Evolutionary conservation across 2,888 invertebrate species (phyloP).

Genomic region (Periphyllus acericola): DNA sequence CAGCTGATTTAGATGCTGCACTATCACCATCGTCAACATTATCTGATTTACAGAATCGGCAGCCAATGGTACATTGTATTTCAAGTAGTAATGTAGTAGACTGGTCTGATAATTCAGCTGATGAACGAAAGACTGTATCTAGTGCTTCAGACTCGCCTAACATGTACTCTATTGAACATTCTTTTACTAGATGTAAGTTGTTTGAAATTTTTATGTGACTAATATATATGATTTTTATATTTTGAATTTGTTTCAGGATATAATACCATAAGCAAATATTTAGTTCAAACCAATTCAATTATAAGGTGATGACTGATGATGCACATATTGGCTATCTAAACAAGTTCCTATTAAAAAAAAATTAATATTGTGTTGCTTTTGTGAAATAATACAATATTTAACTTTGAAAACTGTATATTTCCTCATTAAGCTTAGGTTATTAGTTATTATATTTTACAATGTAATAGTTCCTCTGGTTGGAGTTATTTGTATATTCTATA

Average conservation of each 20-base stretch:
- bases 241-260: slow-evolving; percentile 47
- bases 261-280: slow-evolving; percentile 18
- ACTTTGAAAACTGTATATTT: slow-evolving; percentile 38
- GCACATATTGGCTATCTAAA: slow-evolving; percentile 34
- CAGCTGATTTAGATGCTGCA: slow-evolving; percentile 66
- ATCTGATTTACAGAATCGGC: slow-evolving; percentile 63
- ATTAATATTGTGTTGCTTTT: slow-evolving; percentile 9
- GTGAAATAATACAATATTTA: slow-evolving; percentile 12
- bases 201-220: background rate
- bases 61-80: slow-evolving; percentile 85
- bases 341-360: slow-evolving; percentile 50
- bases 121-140: slow-evolving; percentile 49
- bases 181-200: slow-evolving; percentile 57
- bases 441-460: slow-evolving; percentile 28
- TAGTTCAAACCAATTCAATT: background rate
- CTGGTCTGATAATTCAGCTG: slow-evolving; percentile 63
- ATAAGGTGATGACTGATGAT: slow-evolving; percentile 19
- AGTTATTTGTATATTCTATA: slow-evolving; percentile 29
- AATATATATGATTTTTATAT: background rate
- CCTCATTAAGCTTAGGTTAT: slow-evolving; percentile 36
- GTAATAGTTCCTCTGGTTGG: slow-evolving; percentile 47
- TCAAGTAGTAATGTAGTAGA: slow-evolving; percentile 84
- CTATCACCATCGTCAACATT: slow-evolving; percentile 66
- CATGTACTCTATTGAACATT: slow-evolving; percentile 56
- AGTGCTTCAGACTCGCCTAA: slow-evolving; percentile 54